Conservation (phyloP, 2,888 invertebrate species). For the Dioctria linearis region DNA sequence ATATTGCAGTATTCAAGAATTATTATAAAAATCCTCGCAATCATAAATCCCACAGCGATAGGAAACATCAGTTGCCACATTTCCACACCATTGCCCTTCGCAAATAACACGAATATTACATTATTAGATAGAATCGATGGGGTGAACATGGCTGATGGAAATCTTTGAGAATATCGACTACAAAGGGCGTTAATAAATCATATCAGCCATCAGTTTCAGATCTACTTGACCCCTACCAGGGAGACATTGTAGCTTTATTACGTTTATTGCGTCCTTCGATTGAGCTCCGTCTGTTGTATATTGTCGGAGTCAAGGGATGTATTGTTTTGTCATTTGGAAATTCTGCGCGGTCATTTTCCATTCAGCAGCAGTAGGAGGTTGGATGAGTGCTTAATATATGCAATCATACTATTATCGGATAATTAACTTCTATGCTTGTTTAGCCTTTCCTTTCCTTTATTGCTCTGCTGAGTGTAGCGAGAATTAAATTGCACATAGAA, state of each 20-base stretch:
- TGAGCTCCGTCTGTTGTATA: slow-evolving; percentile 27
- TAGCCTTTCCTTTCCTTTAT: neutral
- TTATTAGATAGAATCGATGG: slow-evolving; percentile 56
- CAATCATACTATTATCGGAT: slow-evolving; percentile 1
- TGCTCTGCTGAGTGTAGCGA: neutral
- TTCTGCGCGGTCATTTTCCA: slow-evolving; percentile 47
- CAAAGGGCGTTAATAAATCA: slow-evolving; percentile 59
- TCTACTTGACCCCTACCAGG: slow-evolving; percentile 47
- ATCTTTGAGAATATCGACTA: slow-evolving; percentile 51
- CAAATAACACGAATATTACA: slow-evolving; percentile 58
- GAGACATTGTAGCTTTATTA: slow-evolving; percentile 51
- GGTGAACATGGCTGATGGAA: slow-evolving; percentile 40
- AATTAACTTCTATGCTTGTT: slow-evolving; percentile 1
- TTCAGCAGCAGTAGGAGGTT: neutral
- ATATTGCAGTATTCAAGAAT: too few species aligned
- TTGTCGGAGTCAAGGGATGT: neutral
- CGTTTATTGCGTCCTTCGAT: slow-evolving; percentile 50
- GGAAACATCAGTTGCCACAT: slow-evolving; percentile 55
- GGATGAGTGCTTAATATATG: neutral
- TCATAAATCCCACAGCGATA: slow-evolving; percentile 23
- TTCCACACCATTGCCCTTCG: slow-evolving; percentile 56
- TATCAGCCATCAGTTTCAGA: slow-evolving; percentile 55
- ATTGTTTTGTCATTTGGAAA: slow-evolving; percentile 48
- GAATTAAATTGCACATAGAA: neutral
- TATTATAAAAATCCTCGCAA: too few species aligned